Conservation (phyloP, 2,797 vertebrate genomes). For the Cyclura pinguis region DNA sequence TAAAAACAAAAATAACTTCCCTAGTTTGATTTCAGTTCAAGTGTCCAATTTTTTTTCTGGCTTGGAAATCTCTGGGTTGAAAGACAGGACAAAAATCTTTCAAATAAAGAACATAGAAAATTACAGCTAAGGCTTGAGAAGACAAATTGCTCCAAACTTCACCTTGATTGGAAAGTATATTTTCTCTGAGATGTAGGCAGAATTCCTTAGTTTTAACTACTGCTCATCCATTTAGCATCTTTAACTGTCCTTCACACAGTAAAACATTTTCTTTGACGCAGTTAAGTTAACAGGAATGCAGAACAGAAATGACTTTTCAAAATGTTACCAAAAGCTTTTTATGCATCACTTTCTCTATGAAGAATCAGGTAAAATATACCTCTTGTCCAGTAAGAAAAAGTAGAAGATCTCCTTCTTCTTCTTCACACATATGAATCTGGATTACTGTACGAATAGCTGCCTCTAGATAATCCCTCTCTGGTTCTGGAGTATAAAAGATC, state of each 20-base stretch:
- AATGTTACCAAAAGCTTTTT: not conserved
- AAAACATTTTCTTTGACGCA: conserved; percentile 1
- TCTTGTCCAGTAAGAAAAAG: conserved; percentile 97
- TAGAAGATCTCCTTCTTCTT: conserved; percentile 91
- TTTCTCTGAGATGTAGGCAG: not conserved
- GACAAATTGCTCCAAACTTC: not conserved
- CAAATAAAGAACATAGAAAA: not conserved
- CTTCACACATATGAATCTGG: conserved; percentile 98
- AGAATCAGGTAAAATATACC: conserved; percentile 78
- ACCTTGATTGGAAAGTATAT: not conserved
- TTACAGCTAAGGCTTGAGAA: not conserved
- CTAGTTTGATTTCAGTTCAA: not conserved
- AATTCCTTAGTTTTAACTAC: not conserved
- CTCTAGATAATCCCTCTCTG: conserved; percentile 95
- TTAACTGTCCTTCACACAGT: not conserved
- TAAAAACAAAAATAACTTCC: not conserved
- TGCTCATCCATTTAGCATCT: not conserved
- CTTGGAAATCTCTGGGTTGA: not conserved
- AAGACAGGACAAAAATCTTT: not conserved
- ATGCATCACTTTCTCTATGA: not conserved
- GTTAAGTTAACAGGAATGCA: not conserved
- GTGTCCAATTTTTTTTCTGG: not conserved
- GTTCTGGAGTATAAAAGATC: conserved; percentile 97
- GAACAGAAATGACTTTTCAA: not conserved
- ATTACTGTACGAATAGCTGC: conserved; percentile 96